Evolutionary conservation across 2,888 invertebrate species (phyloP).

Genomic region (Tachystola acroxantha): DNA sequence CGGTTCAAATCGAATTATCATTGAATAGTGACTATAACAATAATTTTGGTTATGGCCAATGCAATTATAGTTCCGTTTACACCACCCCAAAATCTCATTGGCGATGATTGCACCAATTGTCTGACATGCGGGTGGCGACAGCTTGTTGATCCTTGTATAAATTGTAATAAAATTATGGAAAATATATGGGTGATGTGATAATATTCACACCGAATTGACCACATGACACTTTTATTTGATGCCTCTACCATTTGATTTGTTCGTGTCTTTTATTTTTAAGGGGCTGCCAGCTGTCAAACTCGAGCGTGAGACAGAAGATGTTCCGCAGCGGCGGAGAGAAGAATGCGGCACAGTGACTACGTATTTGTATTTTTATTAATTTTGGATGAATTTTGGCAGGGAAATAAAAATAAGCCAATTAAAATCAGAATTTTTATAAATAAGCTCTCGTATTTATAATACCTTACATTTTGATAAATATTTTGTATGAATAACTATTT

Average conservation of each 20-base stretch:
- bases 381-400: too few species aligned
- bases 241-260: conserved; percentile 3
- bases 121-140: conserved; percentile 68
- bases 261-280: too few species aligned
- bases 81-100: conserved; percentile 72
- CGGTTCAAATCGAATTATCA: conserved; percentile 62
- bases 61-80: conserved; percentile 68
- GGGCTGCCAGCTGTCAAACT: too few species aligned
- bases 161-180: conserved; percentile 61
- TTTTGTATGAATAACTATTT: too few species aligned
- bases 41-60: conserved; percentile 72
- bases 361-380: too few species aligned
- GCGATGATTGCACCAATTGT: conserved; percentile 76
- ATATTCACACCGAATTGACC: conserved; percentile 30
- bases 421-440: too few species aligned
- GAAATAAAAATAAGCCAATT: too few species aligned
- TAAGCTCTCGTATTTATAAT: too few species aligned
- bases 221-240: conserved; percentile 17
- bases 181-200: conserved; percentile 36
- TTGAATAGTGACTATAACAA: conserved; percentile 69
- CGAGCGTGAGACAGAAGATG: too few species aligned
- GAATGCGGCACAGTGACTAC: too few species aligned
- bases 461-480: too few species aligned
- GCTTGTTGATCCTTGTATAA: conserved; percentile 69
- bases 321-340: too few species aligned